These are phyloP conservation scores for Tachina lurida DNA, from an alignment of 2,888 invertebrate species.

Conservation along the genomic window DNA sequence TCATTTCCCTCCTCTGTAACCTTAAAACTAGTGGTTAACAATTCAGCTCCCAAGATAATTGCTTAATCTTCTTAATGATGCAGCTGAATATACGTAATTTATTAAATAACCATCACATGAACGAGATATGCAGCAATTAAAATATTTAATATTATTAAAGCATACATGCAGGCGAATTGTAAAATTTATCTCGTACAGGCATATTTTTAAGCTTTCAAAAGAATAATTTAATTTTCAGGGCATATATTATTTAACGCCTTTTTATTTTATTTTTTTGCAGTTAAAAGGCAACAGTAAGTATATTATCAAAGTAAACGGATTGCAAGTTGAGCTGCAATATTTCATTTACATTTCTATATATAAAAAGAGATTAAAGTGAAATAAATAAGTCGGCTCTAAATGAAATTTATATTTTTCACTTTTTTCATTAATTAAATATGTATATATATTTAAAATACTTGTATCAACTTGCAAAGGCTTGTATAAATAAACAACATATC, in stretches of 20 bases:
- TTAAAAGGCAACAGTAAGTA: neutral
- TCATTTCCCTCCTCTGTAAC: no score
- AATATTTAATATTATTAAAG: constrained; percentile 26
- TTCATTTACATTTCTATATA: neutral
- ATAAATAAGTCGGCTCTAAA: neutral
- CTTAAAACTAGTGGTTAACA: no score
- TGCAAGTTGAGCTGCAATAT: neutral
- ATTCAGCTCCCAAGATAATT: no score
- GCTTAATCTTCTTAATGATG: no score
- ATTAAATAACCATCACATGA: no score
- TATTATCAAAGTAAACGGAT: neutral
- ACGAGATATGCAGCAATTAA: neutral
- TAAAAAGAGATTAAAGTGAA: constrained; percentile 26
- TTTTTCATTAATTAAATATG: constrained; percentile 1
- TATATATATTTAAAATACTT: constrained; percentile 4
- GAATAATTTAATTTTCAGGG: constrained; percentile 15
- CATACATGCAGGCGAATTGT: constrained; percentile 3
- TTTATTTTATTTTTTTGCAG: neutral
- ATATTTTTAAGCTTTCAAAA: constrained; percentile 33
- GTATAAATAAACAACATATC: neutral
- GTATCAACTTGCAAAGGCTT: neutral
- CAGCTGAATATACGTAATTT: no score
- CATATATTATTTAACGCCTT: constrained; percentile 24
- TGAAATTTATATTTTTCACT: constrained; percentile 23
- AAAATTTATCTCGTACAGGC: neutral